Conservation (phyloP, 2,113 vertebrate species). For the Microtus richardsoni region DNA sequence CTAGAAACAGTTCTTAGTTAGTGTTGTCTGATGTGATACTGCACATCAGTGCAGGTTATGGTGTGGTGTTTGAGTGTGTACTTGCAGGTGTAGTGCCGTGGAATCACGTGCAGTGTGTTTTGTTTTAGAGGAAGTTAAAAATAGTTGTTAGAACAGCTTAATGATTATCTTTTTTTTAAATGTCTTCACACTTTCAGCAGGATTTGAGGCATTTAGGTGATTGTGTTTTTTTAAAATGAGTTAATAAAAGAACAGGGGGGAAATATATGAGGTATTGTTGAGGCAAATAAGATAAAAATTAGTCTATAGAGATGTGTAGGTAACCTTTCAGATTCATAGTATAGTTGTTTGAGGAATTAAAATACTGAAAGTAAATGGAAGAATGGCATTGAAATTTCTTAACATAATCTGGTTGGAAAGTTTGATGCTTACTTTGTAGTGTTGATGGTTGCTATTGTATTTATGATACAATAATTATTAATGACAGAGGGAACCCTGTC, state of each 20-base stretch:
- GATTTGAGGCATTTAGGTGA: constrained; percentile 38
- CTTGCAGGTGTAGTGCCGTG: not conserved
- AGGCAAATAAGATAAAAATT: constrained; percentile 44
- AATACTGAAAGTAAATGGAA: constrained; percentile 28
- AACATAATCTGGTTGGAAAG: not conserved
- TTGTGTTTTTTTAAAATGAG: not conserved
- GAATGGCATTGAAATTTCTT: constrained; percentile 16
- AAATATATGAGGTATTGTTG: constrained; percentile 18
- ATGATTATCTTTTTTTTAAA: not conserved
- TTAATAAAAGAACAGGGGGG: not conserved
- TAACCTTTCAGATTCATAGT: constrained; percentile 27
- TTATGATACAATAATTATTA: not conserved
- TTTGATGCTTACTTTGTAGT: constrained; percentile 16
- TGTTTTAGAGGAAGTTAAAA: constrained; percentile 51
- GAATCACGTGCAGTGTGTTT: constrained; percentile 38
- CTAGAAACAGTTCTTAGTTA: not conserved
- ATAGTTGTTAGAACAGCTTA: constrained; percentile 14
- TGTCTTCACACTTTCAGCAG: not conserved
- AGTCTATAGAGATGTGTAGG: not conserved
- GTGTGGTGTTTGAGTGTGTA: constrained; percentile 4
- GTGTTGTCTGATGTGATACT: not conserved
- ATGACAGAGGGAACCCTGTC: not conserved
- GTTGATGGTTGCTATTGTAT: not conserved
- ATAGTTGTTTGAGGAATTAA: constrained; percentile 25
- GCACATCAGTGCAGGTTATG: not conserved